These are phyloP conservation scores for Melieria picta DNA, from an alignment of 2,888 invertebrate species.

Conservation along the genomic window DNA sequence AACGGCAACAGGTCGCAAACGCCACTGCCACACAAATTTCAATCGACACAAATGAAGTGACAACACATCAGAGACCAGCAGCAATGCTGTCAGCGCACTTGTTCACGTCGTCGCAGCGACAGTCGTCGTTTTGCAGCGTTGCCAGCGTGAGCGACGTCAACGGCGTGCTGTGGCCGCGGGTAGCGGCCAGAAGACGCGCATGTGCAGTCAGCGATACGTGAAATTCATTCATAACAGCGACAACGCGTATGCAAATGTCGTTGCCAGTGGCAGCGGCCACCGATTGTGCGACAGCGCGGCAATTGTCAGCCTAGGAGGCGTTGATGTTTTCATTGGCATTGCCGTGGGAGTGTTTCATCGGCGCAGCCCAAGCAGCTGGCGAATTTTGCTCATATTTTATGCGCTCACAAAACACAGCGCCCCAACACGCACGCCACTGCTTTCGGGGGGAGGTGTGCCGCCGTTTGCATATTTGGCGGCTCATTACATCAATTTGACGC, in stretches of 20 bases:
- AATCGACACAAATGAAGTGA: neutral
- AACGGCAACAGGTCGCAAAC: slow-evolving; percentile 13
- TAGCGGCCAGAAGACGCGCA: neutral
- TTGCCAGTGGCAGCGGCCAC: slow-evolving; percentile 4
- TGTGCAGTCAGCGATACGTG: slow-evolving; percentile 54
- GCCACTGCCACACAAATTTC: neutral
- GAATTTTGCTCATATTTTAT: too few species aligned
- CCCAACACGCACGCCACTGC: neutral
- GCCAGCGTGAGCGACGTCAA: neutral
- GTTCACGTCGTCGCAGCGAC: neutral
- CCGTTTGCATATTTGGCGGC: slow-evolving; percentile 50
- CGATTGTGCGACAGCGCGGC: neutral
- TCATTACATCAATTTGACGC: slow-evolving; percentile 44
- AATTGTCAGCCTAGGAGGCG: neutral
- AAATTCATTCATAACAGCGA: slow-evolving; percentile 49
- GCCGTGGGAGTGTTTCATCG: too few species aligned
- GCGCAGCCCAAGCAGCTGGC: too few species aligned
- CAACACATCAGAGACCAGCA: slow-evolving; percentile 20
- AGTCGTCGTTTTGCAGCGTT: neutral
- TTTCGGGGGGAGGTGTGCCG: slow-evolving; percentile 18
- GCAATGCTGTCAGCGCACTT: neutral
- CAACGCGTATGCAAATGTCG: neutral
- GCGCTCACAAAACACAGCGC: too few species aligned
- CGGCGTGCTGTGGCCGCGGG: too few species aligned
- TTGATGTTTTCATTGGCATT: neutral